Evolutionary conservation across 1,140 invertebrate genomes (phyloP).

Genomic region (Pseudobourletiella spinata): DNA sequence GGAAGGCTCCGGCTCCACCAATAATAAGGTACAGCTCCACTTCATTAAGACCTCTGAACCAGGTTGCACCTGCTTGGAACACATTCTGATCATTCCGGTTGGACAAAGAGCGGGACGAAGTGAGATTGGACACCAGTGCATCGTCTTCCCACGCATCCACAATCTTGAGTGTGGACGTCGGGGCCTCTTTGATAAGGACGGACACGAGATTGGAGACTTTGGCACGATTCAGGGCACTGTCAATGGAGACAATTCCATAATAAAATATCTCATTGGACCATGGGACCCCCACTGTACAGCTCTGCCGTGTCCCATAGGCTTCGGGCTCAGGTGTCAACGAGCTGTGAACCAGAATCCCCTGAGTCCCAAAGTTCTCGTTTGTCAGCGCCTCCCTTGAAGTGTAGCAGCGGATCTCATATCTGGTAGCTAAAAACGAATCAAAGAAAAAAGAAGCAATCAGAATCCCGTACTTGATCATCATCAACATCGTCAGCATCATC

Average conservation of each 20-base stretch:
- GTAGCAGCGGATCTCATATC: conserved; percentile 39
- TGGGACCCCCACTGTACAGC: conserved; percentile 37
- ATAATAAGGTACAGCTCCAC: conserved; percentile 36
- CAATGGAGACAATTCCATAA: conserved; percentile 39
- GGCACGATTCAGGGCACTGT: conserved; percentile 36
- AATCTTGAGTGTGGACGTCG: conserved; percentile 33
- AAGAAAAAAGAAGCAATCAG: conserved; percentile 2
- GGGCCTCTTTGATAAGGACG: conserved; percentile 38
- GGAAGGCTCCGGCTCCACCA: conserved; percentile 34
- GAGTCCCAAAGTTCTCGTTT: conserved; percentile 36
- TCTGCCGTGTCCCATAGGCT: conserved; percentile 36
- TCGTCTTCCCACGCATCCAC: conserved; percentile 32
- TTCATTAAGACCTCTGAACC: conserved; percentile 33
- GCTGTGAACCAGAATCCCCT: conserved; percentile 38
- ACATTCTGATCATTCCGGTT: conserved; percentile 26
- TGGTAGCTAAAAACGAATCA: conserved; percentile 26
- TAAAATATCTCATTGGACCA: conserved; percentile 40
- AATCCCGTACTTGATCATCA: background rate
- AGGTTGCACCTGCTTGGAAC: conserved; percentile 34
- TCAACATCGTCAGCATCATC: no score
- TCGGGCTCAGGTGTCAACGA: conserved; percentile 37
- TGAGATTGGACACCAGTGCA: conserved; percentile 29
- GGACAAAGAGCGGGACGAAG: conserved; percentile 29
- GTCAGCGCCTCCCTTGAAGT: conserved; percentile 36
- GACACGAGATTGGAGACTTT: conserved; percentile 39